A percentile compares a stretch with the other conserved stretches of the same genome.
Evolutionary conservation across 2,888 invertebrate species (phyloP).

Genomic region (Platypus cylindrus): DNA sequence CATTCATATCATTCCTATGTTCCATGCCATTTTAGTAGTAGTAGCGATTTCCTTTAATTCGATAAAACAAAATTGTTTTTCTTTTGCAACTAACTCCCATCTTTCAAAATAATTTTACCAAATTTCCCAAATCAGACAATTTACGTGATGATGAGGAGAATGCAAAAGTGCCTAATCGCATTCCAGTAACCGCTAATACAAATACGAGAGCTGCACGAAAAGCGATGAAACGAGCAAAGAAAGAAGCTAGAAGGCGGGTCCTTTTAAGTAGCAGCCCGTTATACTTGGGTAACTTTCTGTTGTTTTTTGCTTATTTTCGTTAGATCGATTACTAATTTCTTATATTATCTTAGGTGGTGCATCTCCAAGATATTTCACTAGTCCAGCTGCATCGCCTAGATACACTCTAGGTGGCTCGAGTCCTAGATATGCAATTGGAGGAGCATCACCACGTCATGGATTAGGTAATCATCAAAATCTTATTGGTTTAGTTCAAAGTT

Average conservation of each 20-base stretch:
- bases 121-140: slow-evolving; percentile 14
- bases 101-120: slow-evolving; percentile 11
- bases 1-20: not conserved
- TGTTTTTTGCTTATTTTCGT: too few species aligned
- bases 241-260: slow-evolving; percentile 57
- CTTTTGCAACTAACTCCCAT: too few species aligned
- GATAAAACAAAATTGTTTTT: too few species aligned
- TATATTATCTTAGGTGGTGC: slow-evolving; percentile 16
- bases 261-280: slow-evolving; percentile 27
- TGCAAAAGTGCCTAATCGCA: slow-evolving; percentile 27
- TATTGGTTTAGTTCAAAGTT: not conserved
- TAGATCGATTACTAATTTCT: too few species aligned
- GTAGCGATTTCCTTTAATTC: not conserved
- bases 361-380: slow-evolving; percentile 13
- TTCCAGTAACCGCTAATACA: slow-evolving; percentile 12
- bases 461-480: slow-evolving; percentile 25
- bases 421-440: slow-evolving; percentile 41
- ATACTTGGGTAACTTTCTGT: slow-evolving; percentile 14
- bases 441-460: slow-evolving; percentile 45
- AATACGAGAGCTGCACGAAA: slow-evolving; percentile 56
- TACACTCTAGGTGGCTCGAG: slow-evolving; percentile 32
- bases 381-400: slow-evolving; percentile 27
- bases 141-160: slow-evolving; percentile 41
- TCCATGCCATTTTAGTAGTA: not conserved
- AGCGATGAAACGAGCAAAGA: slow-evolving; percentile 68